A percentile compares a stretch with the other conserved stretches of the same genome.
phyloP scores from a whole-genome alignment of 2,113 vertebrate genomes.

The Psilopogon haemacephalus region DNA sequence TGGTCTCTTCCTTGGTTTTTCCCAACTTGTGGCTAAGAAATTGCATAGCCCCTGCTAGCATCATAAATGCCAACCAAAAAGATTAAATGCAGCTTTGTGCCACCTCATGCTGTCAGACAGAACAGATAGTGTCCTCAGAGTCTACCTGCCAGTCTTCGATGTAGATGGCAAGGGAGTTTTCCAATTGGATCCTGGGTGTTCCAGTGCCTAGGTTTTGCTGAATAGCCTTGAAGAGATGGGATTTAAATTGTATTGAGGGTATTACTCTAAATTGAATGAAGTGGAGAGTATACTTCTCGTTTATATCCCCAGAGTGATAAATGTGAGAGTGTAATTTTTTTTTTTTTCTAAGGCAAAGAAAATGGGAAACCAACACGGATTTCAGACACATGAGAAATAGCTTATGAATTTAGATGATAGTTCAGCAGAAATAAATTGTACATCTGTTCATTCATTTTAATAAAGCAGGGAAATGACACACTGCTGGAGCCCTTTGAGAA shows the following conservation, averaged over 20 bases:
- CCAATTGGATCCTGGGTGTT: neutral
- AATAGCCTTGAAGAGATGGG: constrained; percentile 66
- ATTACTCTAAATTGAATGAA: constrained; percentile 76
- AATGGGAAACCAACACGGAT: constrained; percentile 74
- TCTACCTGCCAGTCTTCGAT: neutral
- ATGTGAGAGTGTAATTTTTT: constrained; percentile 56
- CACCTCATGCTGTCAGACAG: neutral
- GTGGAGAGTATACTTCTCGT: constrained; percentile 46
- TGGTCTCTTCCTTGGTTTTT: neutral
- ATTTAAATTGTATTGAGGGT: constrained; percentile 66
- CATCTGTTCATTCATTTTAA: constrained; percentile 89
- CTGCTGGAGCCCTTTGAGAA: constrained; percentile 70
- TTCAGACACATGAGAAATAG: constrained; percentile 82
- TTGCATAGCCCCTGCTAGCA: neutral
- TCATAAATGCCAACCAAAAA: neutral
- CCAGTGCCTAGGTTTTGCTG: neutral
- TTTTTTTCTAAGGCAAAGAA: constrained; percentile 69
- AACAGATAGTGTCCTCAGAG: neutral
- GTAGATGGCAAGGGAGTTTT: neutral
- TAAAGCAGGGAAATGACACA: constrained; percentile 80
- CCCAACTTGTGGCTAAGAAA: neutral
- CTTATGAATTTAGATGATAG: constrained; percentile 86
- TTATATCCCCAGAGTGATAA: constrained; percentile 72
- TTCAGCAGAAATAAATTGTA: constrained; percentile 80
- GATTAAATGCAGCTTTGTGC: neutral